Evolutionary conservation across 2,113 vertebrate species (phyloP), one percentile per base, ranked within the genome.

Genomic region (Toxostoma redivivum): DNA sequence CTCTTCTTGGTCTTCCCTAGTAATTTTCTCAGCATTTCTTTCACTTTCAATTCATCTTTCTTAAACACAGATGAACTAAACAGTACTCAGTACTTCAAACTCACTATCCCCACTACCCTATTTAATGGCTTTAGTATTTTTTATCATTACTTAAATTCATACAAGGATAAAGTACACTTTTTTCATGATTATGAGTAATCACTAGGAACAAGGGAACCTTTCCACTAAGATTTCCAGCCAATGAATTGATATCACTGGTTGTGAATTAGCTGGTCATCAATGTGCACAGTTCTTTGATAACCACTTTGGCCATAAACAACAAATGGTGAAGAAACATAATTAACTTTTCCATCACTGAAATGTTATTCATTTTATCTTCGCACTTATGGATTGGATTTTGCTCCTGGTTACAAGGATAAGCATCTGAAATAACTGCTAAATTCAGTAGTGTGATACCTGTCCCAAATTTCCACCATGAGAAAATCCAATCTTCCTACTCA

Each of bases 341-440:
- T 45, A 94, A 54, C 2, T 47, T 50, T 79, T 76, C n/a, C 53
- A 87, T 18, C 53, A 78, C 17, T 10, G 35, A 73, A 70, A 73
- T 42, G 21, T 28, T 38, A 66, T 17, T 82, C 3, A 62, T 72
- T 85, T 86, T 69, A 58, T 50, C 60, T 82, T 92, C 71, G 65
- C 28, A 72, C 7, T 72, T 56, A 76, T 0, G 2, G n/a, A 48
- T 9, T 67, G 42, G 62, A 93, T 85, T 82, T 93, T 79, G n/a
- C 37, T 90, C n/a, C 33, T 37, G 57, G 22, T 80, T 80, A 85
- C 33, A 83, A 50, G 21, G 38, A 81, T 22, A 3, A 79, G 42
- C 42, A 77, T 80, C 42, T 93, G 85, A 91, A 95, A 89, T 40
- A 85, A 82, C 45, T 69, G 22, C 81, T 90, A 82, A 95, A 94